Percentiles rank a stretch among this genome's conserved stretches.
These are phyloP conservation scores for Synergus japonicus DNA, from an alignment of 2,888 invertebrate genomes.

Conservation along the genomic window DNA sequence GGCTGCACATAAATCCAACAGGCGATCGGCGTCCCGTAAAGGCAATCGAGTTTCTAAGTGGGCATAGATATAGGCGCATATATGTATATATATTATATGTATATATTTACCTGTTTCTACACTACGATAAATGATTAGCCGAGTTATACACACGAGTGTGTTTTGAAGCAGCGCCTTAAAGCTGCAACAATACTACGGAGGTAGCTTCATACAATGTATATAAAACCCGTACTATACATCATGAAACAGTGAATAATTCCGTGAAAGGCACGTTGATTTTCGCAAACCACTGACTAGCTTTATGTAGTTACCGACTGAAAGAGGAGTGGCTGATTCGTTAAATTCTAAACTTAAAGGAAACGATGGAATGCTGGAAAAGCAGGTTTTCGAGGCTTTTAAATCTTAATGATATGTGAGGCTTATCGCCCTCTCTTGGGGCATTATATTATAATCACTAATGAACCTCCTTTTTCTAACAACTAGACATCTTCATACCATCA, in stretches of 20 bases:
- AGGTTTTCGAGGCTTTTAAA: conserved; percentile 1
- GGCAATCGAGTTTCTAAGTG: conserved; percentile 52
- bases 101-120: conserved; percentile 11
- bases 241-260: conserved; percentile 27
- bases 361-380: neutral
- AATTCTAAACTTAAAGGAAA: conserved; percentile 9
- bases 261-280: conserved; percentile 32
- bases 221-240: conserved; percentile 29
- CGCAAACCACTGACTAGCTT: neutral
- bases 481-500: too few species aligned
- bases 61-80: conserved; percentile 12
- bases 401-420: neutral
- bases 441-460: neutral
- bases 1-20: conserved; percentile 49
- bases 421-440: neutral
- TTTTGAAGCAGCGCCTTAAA: conserved; percentile 26
- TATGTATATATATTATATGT: neutral
- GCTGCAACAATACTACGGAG: neutral
- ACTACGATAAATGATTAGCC: conserved; percentile 29
- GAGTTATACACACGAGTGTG: neutral
- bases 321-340: conserved; percentile 15
- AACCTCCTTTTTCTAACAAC: neutral
- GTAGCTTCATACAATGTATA: conserved; percentile 33
- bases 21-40: conserved; percentile 48
- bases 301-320: neutral